Evolutionary conservation across 2,113 vertebrate genomes (phyloP), one percentile per base, ranked within the genome.

Genomic region (Bubo scandiacus): DNA sequence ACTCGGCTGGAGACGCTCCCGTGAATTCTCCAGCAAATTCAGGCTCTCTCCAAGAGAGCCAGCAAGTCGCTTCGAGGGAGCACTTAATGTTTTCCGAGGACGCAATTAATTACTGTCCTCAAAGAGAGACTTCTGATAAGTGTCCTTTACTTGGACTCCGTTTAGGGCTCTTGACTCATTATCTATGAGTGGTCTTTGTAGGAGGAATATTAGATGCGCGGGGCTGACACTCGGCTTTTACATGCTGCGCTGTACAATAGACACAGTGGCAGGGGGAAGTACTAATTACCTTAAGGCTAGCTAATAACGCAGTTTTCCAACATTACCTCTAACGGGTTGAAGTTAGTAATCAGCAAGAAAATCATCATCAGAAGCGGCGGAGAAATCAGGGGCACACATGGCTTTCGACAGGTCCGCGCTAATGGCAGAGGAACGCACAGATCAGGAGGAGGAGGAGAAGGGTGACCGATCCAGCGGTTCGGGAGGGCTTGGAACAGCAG

Each of bases 151-250:
- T 79, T 40, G 81, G 86, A 15, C 84, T 82, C 74, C 78, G 29
- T 73, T 95, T 92, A 89, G 74, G 87, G 84, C 92, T 92, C 81
- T 94, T 87, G 94, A 92, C 96, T 97, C 96, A 97, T 97, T 96
- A 97, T 80, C 95, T 77, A 2, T 66, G 80, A 93, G 86, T n/a
- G 83, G 73, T 90, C 93, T 85, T 78, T 82, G 94, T 30, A 63
- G 79, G 65, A 89, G 83, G 57, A 89, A 83, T 83, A 75, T 88
- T 13, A 78, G 88, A 83, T 84, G 72, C 65, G 40, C 57, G 36
- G 86, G 83, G 74, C 82, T 96, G 94, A 95, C 95, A 96, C 82
- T 81, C 88, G 65, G 81, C 79, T 92, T 80, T 91, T 95, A 61
- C 91, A 58, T 0, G 80, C 95, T 66, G 72, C 47, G 15, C 40